phyloP scores from a whole-genome alignment of 37 sponge, comb jelly and placozoan species.

The Beroe forskalii region DNA sequence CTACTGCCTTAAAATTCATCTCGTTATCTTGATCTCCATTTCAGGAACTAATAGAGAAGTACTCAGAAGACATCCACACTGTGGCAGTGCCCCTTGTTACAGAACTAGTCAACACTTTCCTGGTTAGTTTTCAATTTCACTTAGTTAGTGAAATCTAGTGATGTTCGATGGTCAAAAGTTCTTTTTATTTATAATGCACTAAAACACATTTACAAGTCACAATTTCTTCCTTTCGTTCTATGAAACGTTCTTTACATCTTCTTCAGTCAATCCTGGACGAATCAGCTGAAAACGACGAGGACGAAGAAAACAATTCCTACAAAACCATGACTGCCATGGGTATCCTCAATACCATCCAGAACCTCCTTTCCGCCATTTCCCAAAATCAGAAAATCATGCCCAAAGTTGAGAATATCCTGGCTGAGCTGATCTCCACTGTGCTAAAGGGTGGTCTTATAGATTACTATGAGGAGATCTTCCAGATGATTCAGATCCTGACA shows the following conservation, averaged over 20 bases:
- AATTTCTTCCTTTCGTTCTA: too few relatives aligned
- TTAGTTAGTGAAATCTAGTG: too few relatives aligned
- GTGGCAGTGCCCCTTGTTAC: conserved; percentile 25
- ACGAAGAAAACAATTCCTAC: conserved; percentile 74
- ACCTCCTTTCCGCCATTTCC: conserved; percentile 75
- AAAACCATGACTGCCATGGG: conserved; percentile 92
- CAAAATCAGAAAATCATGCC: conserved; percentile 52
- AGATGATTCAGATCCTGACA: conserved; percentile 22
- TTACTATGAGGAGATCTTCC: conserved; percentile 89
- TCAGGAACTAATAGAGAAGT: conserved; percentile 46
- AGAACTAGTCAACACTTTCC: conserved; percentile 52
- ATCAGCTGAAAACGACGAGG: conserved; percentile 69
- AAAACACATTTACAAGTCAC: too few relatives aligned
- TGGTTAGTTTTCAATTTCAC: too few relatives aligned
- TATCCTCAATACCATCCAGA: conserved; percentile 77
- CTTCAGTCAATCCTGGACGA: conserved; percentile 71
- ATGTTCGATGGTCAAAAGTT: too few relatives aligned
- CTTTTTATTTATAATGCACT: too few relatives aligned
- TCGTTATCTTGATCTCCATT: too few relatives aligned
- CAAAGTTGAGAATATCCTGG: conserved; percentile 41
- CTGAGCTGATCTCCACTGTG: conserved; percentile 7
- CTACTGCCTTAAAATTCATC: not conserved
- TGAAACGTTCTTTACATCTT: too few relatives aligned
- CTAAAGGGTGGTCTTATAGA: conserved; percentile 68
- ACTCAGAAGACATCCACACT: conserved; percentile 21